Conservation (phyloP, 2,113 vertebrate species). For the Phylloscopus whistleri region DNA sequence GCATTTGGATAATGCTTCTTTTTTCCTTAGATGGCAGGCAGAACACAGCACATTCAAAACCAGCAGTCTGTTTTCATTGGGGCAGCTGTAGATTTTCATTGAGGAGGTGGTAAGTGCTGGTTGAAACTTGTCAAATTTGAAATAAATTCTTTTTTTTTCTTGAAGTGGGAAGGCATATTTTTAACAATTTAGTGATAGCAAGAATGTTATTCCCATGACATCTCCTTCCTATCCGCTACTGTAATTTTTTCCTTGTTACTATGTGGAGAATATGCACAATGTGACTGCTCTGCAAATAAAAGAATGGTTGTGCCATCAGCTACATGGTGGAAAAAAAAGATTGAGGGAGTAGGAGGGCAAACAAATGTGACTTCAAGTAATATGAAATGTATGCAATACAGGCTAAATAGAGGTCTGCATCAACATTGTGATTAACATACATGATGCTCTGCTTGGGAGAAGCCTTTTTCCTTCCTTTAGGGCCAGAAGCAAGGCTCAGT, state of each 20-base stretch:
- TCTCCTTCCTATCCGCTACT: background rate
- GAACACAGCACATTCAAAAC: background rate
- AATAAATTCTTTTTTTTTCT: background rate
- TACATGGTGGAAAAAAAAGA: background rate
- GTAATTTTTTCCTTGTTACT: background rate
- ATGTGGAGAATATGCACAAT: background rate
- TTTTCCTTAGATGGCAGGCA: background rate
- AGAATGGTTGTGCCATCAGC: background rate
- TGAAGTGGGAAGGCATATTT: rapidly evolving
- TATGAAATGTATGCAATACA: background rate
- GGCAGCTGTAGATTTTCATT: background rate
- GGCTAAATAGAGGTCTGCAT: background rate
- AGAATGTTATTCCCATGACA: background rate
- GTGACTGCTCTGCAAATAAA: background rate
- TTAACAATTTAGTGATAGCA: background rate
- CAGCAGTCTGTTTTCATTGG: background rate
- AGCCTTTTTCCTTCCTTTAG: background rate
- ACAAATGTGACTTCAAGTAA: background rate
- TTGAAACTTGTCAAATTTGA: background rate
- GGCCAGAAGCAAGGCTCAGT: background rate
- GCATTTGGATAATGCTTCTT: background rate
- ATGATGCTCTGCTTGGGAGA: background rate
- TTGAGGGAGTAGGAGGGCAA: background rate
- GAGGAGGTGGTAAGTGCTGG: background rate
- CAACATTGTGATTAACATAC: background rate